Evolutionary conservation across 2,888 invertebrate species (phyloP), one percentile per base, ranked within the genome.

Genomic region (Thelaira solivaga): DNA sequence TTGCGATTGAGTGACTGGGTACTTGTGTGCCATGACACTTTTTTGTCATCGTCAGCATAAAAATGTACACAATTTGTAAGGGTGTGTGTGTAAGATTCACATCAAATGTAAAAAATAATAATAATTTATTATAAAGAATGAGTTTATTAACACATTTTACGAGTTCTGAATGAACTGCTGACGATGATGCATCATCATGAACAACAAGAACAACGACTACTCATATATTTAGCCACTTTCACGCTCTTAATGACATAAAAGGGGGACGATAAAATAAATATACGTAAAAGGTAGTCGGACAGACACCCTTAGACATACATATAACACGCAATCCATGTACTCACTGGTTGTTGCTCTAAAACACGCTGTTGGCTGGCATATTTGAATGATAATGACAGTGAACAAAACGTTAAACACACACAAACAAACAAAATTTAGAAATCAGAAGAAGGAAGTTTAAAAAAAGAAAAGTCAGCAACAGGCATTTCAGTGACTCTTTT

Each of bases 381-480:
- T 55, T 65, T 78, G 72, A 62, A 64, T 73, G 68, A 73, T 73
- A 69, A 73, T 72, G 76, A 77, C 76, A 72, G 31, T 72, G 65
- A 75, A 36, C 41, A 41, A 4, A 57, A 39, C 20, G 26, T 11
- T 16, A 47, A 20, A 39, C 2, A 29, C 22, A 47, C 29, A 39
- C 2, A 29, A 45, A 1, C 31, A 57, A 1, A 34, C 24, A 26
- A 24, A 31, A 2, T n/a, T n/a, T n/a, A 55, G 0, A 22, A 18
- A 11, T 24, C 16, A 43, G 11, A 4, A 26, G 16, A n/a, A 1
- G 11, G 13, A 36, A 31, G 7, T 5, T 29, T 36, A 18, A 11
- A 43, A 61, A 24, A 24, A 16, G 61, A 5, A 45, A 53, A 61
- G 43, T 62, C 71, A 62, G 51, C 51, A 71, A 62, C 53, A 62